phyloP scores from a whole-genome alignment of 2,888 invertebrate species.

The Ashinkailepas kermadecensis region DNA sequence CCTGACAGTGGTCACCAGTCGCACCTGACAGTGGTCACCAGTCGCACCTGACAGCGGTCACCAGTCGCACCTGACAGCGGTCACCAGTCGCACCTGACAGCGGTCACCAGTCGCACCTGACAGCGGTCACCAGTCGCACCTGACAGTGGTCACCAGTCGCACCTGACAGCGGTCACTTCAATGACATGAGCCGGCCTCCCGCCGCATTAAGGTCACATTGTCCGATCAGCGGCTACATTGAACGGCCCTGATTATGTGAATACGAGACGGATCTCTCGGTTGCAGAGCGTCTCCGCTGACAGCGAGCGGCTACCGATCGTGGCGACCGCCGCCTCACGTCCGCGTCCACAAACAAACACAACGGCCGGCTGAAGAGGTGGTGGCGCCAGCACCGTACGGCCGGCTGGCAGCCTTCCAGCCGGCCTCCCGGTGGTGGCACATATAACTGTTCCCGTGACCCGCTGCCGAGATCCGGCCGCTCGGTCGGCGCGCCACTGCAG shows the following conservation, averaged over 20 bases:
- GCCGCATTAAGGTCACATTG: not conserved
- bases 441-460: slow-evolving; percentile 19
- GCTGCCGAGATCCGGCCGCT: slow-evolving; percentile 3
- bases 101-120: too few relatives aligned
- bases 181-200: not conserved
- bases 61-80: too few relatives aligned
- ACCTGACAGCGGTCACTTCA: not conserved
- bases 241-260: too few relatives aligned
- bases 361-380: not conserved
- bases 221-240: too few relatives aligned
- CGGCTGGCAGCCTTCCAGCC: not conserved
- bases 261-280: too few relatives aligned
- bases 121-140: too few relatives aligned
- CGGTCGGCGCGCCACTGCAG: not conserved
- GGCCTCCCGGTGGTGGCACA: not conserved
- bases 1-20: too few relatives aligned
- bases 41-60: too few relatives aligned
- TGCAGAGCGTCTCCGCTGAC: too few relatives aligned
- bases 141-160: not conserved
- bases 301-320: too few relatives aligned
- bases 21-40: too few relatives aligned
- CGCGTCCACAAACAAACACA: slow-evolving; percentile 11
- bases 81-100: too few relatives aligned
- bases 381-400: not conserved
- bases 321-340: not conserved